Base-by-base conservation (phyloP, 1,140 invertebrate species). In the Drosophila dunni region DNA sequence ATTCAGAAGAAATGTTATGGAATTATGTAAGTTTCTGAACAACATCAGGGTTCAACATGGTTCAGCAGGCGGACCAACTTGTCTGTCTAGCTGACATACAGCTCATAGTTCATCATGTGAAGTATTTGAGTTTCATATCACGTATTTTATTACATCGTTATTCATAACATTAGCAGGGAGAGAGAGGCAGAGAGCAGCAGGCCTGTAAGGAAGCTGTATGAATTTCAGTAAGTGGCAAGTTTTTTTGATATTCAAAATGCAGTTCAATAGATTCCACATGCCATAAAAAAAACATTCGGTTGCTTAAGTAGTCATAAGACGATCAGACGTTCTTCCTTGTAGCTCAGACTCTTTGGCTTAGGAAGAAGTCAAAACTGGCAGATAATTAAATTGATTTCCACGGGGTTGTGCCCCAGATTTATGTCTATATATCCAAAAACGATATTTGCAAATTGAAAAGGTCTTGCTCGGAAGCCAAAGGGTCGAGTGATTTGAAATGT, bases 111-210 rank as follows among this genome's bases (percentile, higher is more conserved):
- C 83, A 86, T 86, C 83, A 77, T 86, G 83, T 36, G 42, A 48
- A 38, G 20, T 33, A 67, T 67, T 89, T 81, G 53, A 75, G 7
- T 89, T 89, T 84, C 84, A 81, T 81, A 84, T 90, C 84, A 89
- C 84, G 84, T 89, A 89, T 89, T 89, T 89, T 89, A 89, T 89
- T 89, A 89, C 84, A 90, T 89, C 84, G 81, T 90, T 85, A 89
- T 89, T 89, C 84, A 90, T 90, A 85, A 78, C 83, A 90, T 85
- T 78, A 71, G 74, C 51, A 20, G 42, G 7, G 29, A n/a, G 17
- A n/a, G 11, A 38, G 36, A 29, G 17, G 44, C 11, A 42, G 62
- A 46, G 15, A 15, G 44, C 9, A n/a, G 20, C 51, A 17, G 44
- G 20, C 51, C 57, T 5, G 38, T 29, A 15, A 24, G 38, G 57